Percentiles rank a stretch among this genome's conserved stretches.
Conservation (phyloP, 2,797 vertebrate species). For the Antennarius maculatus region DNA sequence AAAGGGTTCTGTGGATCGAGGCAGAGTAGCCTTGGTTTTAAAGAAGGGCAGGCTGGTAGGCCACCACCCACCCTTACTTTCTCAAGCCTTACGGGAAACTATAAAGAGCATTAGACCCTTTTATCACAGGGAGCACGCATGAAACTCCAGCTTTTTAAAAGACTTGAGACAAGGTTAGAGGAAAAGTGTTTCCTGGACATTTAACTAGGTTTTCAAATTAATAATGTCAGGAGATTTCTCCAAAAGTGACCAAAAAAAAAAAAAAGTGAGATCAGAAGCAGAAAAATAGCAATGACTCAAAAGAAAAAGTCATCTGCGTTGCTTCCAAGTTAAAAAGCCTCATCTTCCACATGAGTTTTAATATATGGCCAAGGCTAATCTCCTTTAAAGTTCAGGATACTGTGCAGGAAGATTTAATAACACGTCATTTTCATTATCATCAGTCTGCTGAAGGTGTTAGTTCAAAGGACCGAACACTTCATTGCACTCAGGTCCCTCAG, state of each 20-base stretch:
- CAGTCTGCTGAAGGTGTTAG: constrained; percentile 46
- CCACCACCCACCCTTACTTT: constrained; percentile 59
- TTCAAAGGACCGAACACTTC: constrained; percentile 67
- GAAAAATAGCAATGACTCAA: background rate
- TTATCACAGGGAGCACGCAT: constrained; percentile 22
- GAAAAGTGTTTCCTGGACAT: background rate
- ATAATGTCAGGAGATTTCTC: background rate
- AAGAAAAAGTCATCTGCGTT: background rate
- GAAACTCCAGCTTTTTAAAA: background rate
- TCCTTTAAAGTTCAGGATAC: constrained; percentile 20
- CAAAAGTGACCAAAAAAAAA: background rate
- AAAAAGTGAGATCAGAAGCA: background rate
- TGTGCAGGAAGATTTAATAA: constrained; percentile 38
- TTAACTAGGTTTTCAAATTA: background rate
- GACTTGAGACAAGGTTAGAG: constrained; percentile 11
- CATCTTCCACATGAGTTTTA: constrained; percentile 12
- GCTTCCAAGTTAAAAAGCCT: constrained; percentile 17
- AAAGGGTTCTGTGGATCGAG: constrained; percentile 62
- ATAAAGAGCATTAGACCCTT: constrained; percentile 33
- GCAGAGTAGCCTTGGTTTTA: constrained; percentile 70
- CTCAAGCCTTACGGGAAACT: constrained; percentile 68
- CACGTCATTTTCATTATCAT: constrained; percentile 56
- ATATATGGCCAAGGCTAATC: constrained; percentile 9
- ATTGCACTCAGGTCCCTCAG: constrained; percentile 42
- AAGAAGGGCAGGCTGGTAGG: constrained; percentile 57